phyloP scores from a whole-genome alignment of 92 coral and sea anemone genomes.

The Isaurus tuberculatus region DNA sequence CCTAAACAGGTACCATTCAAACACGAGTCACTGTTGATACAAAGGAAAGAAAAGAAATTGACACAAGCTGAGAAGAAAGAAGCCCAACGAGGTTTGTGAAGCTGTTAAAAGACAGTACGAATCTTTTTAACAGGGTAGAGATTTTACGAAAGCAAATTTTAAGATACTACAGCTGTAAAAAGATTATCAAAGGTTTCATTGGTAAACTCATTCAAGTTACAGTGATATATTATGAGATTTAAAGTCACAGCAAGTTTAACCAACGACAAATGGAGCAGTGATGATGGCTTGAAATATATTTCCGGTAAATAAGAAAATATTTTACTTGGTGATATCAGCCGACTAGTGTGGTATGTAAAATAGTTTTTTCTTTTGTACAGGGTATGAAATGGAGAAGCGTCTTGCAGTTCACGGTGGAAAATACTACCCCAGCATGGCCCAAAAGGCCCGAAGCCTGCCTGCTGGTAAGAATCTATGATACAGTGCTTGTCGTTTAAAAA shows the following conservation, averaged over 20 bases:
- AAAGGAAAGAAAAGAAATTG: slow-evolving; percentile 75
- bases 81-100: slow-evolving; percentile 85
- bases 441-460: slow-evolving; percentile 34
- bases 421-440: slow-evolving; percentile 55
- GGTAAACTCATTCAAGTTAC: too few species aligned
- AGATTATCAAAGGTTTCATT: too few species aligned
- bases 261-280: too few species aligned
- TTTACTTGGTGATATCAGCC: not conserved
- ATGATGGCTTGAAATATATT: too few species aligned
- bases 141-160: too few species aligned
- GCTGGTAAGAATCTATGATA: not conserved
- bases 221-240: too few species aligned
- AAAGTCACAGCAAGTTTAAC: too few species aligned
- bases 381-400: slow-evolving; percentile 83
- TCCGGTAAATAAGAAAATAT: too few species aligned
- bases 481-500: not conserved
- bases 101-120: too few species aligned
- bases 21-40: slow-evolving; percentile 81
- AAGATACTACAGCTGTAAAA: too few species aligned
- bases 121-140: too few species aligned
- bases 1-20: slow-evolving; percentile 82
- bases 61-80: slow-evolving; percentile 92
- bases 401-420: slow-evolving; percentile 68
- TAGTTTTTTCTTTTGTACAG: slow-evolving; percentile 41
- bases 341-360: not conserved